A percentile compares a stretch with the other conserved stretches of the same genome.
Conservation (phyloP, 2,797 vertebrate species). For the Anniella stebbinsi region DNA sequence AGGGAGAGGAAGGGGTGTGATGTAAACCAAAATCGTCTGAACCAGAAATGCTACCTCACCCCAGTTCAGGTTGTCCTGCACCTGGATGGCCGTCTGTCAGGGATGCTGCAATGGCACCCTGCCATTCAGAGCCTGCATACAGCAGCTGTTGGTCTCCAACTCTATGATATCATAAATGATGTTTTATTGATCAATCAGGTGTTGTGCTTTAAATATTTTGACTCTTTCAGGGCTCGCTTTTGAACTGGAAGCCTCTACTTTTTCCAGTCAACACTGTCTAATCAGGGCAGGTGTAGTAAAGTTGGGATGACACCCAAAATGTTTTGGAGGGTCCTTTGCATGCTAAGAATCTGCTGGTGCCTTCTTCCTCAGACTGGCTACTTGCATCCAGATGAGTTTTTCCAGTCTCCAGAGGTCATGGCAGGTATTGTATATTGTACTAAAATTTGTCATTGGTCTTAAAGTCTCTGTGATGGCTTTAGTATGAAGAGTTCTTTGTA, state of each 20-base stretch:
- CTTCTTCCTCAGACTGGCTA: slow-evolving; percentile 81
- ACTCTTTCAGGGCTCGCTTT: slow-evolving; percentile 15
- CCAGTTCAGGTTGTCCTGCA: too few species aligned
- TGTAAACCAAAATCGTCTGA: too few species aligned
- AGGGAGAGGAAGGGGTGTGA: too few species aligned
- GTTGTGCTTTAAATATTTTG: not conserved
- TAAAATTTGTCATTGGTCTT: not conserved
- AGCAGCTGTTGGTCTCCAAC: too few species aligned
- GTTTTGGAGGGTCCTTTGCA: slow-evolving; percentile 66
- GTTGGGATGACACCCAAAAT: slow-evolving; percentile 41
- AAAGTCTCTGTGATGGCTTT: not conserved
- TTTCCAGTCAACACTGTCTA: not conserved
- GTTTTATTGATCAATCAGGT: too few species aligned
- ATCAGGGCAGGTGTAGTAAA: not conserved
- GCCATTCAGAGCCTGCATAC: too few species aligned
- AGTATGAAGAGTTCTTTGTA: not conserved
- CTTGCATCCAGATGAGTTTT: slow-evolving; percentile 83
- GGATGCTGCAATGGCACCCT: too few species aligned
- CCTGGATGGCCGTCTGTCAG: too few species aligned
- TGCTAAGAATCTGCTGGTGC: slow-evolving; percentile 77
- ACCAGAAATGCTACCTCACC: too few species aligned
- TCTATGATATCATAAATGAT: too few species aligned
- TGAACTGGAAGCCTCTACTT: not conserved
- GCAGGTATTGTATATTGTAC: slow-evolving; percentile 73
- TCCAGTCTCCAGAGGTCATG: slow-evolving; percentile 83